Evolutionary conservation across 2,113 vertebrate genomes (phyloP), one percentile per base, ranked within the genome.

Genomic region (Ptilorrhoa leucosticta): DNA sequence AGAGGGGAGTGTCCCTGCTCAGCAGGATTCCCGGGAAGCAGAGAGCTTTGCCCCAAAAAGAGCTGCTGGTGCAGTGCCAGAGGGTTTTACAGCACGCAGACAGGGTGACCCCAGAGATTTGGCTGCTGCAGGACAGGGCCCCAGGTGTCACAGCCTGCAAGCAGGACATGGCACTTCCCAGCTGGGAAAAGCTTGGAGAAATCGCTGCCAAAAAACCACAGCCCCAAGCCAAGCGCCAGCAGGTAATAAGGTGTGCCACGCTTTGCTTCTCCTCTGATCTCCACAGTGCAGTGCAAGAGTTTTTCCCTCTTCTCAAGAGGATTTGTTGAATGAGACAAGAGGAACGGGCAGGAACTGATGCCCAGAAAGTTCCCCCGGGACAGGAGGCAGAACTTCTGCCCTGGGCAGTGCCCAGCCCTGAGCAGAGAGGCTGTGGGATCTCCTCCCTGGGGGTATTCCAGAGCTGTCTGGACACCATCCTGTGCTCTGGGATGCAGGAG

Each of bases 31-130:
- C 54, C 0, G 1, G 83, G 83, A 73, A 63, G 63, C 37, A 85
- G 48, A 85, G 40, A 40, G 87, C 19, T 93, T 42, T 69, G 54
- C 81, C 72, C 35, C 15, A 35, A 19, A 33, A 71, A 48, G 61
- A 88, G 69, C 78, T 83, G 79, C 21, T 65, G 64, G 24, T 6
- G 90, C 53, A 47, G 44, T 4, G 50, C 76, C 81, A 72, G 68
- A 60, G 83, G 83, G 79, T 50, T 51, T 48, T 8, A 23, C 56
- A 61, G 6, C 58, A 5, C 0, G 15, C 71, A 64, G 13, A 35
- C 3, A 4, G 54, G 1, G 3, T 5, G 72, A 56, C 0, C 45
- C 60, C 78, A 51, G 31, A 39, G 75, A 7, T 7, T 1, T 0
- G 4, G 22, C 33, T 88, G 79, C 56, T 58, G 75, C 61, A 79